Conservation (phyloP, 2,888 invertebrate species). For the Laspeyria flexula region DNA sequence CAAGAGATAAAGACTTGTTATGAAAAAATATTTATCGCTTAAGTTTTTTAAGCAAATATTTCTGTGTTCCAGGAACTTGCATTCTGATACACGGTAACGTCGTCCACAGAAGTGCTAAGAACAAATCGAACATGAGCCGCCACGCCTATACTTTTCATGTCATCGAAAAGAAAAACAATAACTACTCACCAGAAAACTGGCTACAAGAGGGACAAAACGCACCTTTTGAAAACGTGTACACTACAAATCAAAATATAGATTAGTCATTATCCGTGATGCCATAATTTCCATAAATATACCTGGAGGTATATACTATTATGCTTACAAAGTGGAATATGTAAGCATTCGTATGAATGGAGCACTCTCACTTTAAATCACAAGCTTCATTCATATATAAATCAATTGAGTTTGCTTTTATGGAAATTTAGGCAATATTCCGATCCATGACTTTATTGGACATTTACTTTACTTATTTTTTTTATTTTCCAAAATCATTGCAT, state of each 20-base stretch:
- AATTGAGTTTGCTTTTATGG: neutral
- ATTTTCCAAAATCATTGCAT: conserved; percentile 6
- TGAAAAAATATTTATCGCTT: too few relatives aligned
- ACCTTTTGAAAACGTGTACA: conserved; percentile 90
- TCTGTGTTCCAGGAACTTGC: conserved; percentile 91
- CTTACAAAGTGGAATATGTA: too few relatives aligned
- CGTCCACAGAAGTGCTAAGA: conserved; percentile 96
- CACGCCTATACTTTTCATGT: conserved; percentile 98
- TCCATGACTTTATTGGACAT: neutral
- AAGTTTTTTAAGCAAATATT: too few relatives aligned
- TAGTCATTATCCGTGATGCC: conserved; percentile 29
- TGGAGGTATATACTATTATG: too few relatives aligned
- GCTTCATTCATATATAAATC: too few relatives aligned
- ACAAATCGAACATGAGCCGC: conserved; percentile 93
- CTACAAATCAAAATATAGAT: conserved; percentile 74
- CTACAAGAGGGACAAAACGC: conserved; percentile 89
- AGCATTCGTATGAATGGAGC: too few relatives aligned
- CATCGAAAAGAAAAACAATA: conserved; percentile 91
- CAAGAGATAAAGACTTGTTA: too few relatives aligned
- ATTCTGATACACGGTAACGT: conserved; percentile 97
- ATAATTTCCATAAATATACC: neutral
- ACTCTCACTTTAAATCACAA: too few relatives aligned
- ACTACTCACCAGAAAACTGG: conserved; percentile 95
- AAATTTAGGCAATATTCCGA: neutral
- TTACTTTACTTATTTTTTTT: conserved; percentile 5